A percentile compares a stretch with the other conserved stretches of the same genome.
Conservation (phyloP, 2,113 vertebrate species). For the Salvelinus namaycush region DNA sequence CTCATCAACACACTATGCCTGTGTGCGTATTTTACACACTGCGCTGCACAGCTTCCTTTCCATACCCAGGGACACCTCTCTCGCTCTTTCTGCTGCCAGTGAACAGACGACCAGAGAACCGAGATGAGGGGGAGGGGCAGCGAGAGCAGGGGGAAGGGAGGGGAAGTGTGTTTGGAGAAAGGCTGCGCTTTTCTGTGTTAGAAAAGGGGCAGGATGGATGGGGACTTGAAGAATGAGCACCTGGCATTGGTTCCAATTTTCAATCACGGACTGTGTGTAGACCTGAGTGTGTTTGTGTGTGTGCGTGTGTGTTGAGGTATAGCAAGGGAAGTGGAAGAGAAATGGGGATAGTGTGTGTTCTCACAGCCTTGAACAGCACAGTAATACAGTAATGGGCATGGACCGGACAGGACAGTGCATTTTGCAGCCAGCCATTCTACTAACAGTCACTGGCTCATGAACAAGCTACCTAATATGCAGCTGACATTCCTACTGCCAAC, state of each 20-base stretch:
- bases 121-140: background rate
- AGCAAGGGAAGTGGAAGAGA: background rate
- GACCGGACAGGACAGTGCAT: background rate
- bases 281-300: background rate
- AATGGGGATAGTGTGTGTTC: background rate
- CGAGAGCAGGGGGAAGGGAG: background rate
- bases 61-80: background rate
- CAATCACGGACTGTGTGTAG: background rate
- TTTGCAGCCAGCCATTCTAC: conserved; percentile 12
- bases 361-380: background rate
- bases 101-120: background rate
- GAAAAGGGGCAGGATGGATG: background rate
- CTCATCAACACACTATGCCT: background rate
- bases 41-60: background rate
- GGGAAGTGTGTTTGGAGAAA: background rate
- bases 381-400: background rate
- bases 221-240: background rate
- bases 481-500: background rate
- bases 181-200: background rate
- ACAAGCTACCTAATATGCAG: background rate
- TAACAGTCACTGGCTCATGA: background rate
- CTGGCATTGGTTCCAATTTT: background rate
- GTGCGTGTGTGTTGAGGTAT: background rate
- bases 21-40: background rate
- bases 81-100: background rate